phyloP scores from a whole-genome alignment of 1,140 invertebrate species.

The Danaus plexippus region DNA sequence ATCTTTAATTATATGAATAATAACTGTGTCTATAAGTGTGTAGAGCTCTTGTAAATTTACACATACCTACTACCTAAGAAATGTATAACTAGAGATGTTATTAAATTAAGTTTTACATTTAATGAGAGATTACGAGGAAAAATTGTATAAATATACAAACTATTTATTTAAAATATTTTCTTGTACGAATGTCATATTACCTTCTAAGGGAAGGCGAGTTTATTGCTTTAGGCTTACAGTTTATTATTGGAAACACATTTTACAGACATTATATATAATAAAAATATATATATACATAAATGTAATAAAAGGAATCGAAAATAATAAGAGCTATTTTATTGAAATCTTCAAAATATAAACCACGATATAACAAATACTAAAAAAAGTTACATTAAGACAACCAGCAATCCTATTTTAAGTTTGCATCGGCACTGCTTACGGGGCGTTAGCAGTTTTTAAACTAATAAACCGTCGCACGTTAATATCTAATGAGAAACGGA shows the following conservation, averaged over 20 bases:
- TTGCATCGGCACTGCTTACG: too few species aligned
- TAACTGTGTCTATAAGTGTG: too few species aligned
- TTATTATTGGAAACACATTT: slow-evolving; percentile 48
- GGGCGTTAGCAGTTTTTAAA: too few species aligned
- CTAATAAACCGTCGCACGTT: too few species aligned
- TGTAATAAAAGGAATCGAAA: slow-evolving; percentile 5
- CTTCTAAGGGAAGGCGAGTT: slow-evolving; percentile 41
- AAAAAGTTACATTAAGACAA: too few species aligned
- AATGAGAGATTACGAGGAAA: slow-evolving; percentile 28
- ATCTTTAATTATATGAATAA: too few species aligned
- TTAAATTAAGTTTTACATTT: slow-evolving; percentile 1
- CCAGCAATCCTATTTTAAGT: too few species aligned
- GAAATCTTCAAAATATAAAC: slow-evolving; percentile 2
- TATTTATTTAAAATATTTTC: slow-evolving; percentile 13
- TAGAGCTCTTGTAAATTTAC: too few species aligned
- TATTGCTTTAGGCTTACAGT: slow-evolving; percentile 52
- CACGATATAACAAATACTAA: background rate
- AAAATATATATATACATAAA: slow-evolving; percentile 15
- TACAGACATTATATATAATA: slow-evolving; percentile 26
- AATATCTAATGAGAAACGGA: too few species aligned
- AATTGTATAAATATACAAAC: slow-evolving; percentile 20
- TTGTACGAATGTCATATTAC: slow-evolving; percentile 24
- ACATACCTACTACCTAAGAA: too few species aligned
- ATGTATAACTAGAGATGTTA: too few species aligned
- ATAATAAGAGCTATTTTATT: slow-evolving; percentile 4